Evolutionary conservation across 2,797 vertebrate genomes (phyloP).

Genomic region (Phrynocephalus guinanensis): DNA sequence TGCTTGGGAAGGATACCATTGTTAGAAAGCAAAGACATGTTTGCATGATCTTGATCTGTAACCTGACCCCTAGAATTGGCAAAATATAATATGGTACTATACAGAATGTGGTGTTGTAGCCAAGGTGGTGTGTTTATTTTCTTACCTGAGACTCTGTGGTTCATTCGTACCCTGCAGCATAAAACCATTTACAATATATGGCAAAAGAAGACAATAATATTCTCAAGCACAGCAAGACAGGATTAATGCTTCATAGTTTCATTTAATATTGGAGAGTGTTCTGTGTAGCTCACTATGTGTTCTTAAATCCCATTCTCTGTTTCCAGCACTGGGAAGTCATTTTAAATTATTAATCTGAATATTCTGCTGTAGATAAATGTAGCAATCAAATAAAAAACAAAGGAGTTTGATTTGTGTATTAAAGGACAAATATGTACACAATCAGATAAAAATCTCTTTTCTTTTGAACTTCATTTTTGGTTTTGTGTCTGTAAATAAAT

Average conservation of each 20-base stretch:
- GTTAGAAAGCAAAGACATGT: background rate
- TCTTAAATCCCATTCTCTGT: constrained; percentile 31
- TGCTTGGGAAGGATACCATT: no score
- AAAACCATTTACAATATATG: constrained; percentile 9
- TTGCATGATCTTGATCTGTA: background rate
- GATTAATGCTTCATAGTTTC: constrained; percentile 27
- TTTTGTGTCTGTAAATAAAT: no score
- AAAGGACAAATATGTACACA: constrained; percentile 18
- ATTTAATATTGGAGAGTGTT: constrained; percentile 30
- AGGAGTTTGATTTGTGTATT: background rate
- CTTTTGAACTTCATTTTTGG: constrained; percentile 1
- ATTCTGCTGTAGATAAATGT: background rate
- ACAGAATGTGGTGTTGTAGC: constrained; percentile 17
- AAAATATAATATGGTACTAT: background rate
- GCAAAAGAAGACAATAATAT: constrained; percentile 28
- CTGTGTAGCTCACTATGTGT: constrained; percentile 26
- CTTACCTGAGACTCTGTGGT: constrained; percentile 6
- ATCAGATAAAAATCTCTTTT: background rate
- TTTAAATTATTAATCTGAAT: constrained; percentile 31
- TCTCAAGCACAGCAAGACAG: constrained; percentile 10
- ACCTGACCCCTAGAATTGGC: background rate
- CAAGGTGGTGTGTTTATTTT: background rate
- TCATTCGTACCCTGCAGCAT: background rate
- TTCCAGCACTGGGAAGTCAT: constrained; percentile 26
- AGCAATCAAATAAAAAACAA: constrained; percentile 16